Evolutionary conservation across 1,140 invertebrate genomes (phyloP).

Genomic region (Propsilocerus akamusi): DNA sequence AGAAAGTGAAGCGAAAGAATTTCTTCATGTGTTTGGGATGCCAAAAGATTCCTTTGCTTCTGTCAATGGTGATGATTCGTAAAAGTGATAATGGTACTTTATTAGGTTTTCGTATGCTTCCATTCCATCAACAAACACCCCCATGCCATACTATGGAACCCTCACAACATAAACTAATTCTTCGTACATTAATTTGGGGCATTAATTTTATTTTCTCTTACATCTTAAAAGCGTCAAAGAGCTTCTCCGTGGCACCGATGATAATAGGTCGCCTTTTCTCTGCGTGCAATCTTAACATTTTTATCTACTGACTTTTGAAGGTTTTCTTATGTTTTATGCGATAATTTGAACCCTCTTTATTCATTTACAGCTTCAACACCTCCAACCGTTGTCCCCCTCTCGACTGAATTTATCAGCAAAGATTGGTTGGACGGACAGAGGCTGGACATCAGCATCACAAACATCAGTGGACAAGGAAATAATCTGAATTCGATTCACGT

Average conservation of each 20-base stretch:
- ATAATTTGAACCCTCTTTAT: background rate
- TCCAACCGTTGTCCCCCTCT: background rate
- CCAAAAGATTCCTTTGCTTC: constrained; percentile 3
- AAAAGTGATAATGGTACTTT: constrained; percentile 2
- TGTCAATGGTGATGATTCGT: background rate
- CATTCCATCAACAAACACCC: background rate
- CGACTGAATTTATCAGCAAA: background rate
- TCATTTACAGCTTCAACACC: background rate
- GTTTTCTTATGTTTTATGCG: background rate
- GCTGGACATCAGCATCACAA: background rate
- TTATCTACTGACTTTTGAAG: background rate
- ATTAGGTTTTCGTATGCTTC: constrained; percentile 1
- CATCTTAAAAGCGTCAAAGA: background rate
- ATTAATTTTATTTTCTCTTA: background rate
- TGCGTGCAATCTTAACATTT: background rate
- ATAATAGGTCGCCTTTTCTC: no score
- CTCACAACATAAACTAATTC: background rate
- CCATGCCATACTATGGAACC: background rate
- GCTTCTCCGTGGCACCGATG: background rate
- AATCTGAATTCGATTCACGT: background rate
- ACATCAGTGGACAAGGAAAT: background rate
- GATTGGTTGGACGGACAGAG: background rate
- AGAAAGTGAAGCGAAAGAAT: no score
- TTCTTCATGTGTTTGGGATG: no score
- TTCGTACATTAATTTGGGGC: background rate